phyloP scores from a whole-genome alignment of 37 sponge, comb jelly and placozoan species.

The Geodia barretti region DNA sequence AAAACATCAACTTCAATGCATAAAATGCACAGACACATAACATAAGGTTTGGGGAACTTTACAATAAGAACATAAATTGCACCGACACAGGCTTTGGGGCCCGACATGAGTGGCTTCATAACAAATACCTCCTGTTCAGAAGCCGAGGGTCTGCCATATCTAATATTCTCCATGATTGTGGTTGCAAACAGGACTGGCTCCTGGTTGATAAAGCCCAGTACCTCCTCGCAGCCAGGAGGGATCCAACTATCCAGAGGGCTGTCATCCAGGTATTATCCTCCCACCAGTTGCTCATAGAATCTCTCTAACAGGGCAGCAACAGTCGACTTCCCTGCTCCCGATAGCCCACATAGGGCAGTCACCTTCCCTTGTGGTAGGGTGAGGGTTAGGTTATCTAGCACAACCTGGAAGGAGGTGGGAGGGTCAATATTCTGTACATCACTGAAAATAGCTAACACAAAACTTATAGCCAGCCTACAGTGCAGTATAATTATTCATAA shows the following conservation, averaged over 20 bases:
- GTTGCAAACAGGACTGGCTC: conserved; percentile 95
- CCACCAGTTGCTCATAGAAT: conserved; percentile 76
- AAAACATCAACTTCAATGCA: too few relatives aligned
- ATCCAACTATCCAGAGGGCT: conserved; percentile 48
- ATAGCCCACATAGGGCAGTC: conserved; percentile 96
- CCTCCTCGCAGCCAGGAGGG: conserved; percentile 77
- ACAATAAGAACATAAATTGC: too few relatives aligned
- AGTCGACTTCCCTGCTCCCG: conserved; percentile 96
- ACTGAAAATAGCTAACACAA: too few relatives aligned
- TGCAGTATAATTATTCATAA: too few relatives aligned
- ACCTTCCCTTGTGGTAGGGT: conserved; percentile 79
- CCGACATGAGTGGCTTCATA: too few relatives aligned
- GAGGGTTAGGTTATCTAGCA: conserved; percentile 74
- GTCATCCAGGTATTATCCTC: conserved; percentile 17
- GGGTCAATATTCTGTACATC: too few relatives aligned
- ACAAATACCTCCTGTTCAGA: conserved; percentile 69
- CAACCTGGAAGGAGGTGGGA: conserved; percentile 49
- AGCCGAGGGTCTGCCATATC: conserved; percentile 83
- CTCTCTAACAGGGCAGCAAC: conserved; percentile 90
- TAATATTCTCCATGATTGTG: conserved; percentile 84
- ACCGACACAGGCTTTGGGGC: too few relatives aligned
- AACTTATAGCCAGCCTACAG: too few relatives aligned
- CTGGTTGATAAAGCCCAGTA: conserved; percentile 93
- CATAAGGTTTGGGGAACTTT: too few relatives aligned
- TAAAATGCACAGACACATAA: too few relatives aligned